These are phyloP conservation scores for Brevipalpus yothersi DNA, from an alignment of 1,140 invertebrate species.

Conservation along the genomic window DNA sequence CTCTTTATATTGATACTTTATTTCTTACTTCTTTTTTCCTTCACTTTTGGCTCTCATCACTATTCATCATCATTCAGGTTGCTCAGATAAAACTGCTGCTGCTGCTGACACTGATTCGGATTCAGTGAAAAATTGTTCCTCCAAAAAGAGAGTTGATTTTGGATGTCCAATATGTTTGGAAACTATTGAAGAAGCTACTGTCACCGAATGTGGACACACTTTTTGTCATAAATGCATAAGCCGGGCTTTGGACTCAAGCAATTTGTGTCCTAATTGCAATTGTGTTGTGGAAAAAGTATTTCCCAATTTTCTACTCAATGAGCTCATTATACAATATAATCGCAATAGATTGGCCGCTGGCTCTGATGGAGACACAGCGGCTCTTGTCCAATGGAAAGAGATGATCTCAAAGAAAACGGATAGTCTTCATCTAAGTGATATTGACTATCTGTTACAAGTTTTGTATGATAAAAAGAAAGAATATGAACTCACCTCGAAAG, in stretches of 20 bases:
- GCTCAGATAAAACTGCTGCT: too few relatives aligned
- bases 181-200: slow-evolving; percentile 65
- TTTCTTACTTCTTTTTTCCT: too few relatives aligned
- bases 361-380: not conserved
- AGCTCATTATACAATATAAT: slow-evolving; percentile 50
- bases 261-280: slow-evolving; percentile 66
- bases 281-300: slow-evolving; percentile 46
- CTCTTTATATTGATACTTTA: too few relatives aligned
- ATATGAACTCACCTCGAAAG: slow-evolving; percentile 33
- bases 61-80: too few relatives aligned
- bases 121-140: too few relatives aligned
- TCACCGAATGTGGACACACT: slow-evolving; percentile 79
- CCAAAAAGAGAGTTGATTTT: not conserved
- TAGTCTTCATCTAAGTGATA: slow-evolving; percentile 40
- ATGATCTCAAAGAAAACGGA: slow-evolving; percentile 16
- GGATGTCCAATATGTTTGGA: slow-evolving; percentile 66
- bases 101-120: too few relatives aligned
- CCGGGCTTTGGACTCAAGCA: slow-evolving; percentile 44
- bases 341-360: not conserved
- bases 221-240: slow-evolving; percentile 59
- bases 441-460: slow-evolving; percentile 54
- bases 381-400: slow-evolving; percentile 5
- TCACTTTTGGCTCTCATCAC: too few relatives aligned
- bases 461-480: slow-evolving; percentile 48
- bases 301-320: slow-evolving; percentile 63